Percentiles rank a stretch among this genome's conserved stretches.
phyloP scores from a whole-genome alignment of 2,113 vertebrate genomes.

The Protomyctophum bolini region DNA sequence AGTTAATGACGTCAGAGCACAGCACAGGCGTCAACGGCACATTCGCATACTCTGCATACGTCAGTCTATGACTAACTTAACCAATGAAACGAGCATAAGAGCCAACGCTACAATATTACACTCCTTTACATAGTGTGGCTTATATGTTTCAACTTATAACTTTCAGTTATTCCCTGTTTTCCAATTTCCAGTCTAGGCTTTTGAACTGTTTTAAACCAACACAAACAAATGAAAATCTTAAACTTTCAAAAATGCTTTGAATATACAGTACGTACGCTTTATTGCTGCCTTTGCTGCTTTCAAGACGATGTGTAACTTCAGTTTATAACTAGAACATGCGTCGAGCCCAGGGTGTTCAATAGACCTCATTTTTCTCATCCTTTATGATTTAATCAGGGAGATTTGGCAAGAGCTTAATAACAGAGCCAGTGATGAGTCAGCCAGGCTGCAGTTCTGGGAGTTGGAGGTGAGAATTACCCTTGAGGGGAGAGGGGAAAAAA shows the following conservation, averaged over 20 bases:
- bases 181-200: no score
- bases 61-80: no score
- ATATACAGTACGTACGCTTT: conserved; percentile 38
- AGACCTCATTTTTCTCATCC: conserved; percentile 59
- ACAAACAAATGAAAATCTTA: conserved; percentile 7
- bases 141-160: no score
- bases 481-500: conserved; percentile 56
- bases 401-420: conserved; percentile 78
- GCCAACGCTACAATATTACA: no score
- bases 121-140: no score
- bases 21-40: no score
- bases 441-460: conserved; percentile 75
- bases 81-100: no score
- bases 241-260: conserved; percentile 24
- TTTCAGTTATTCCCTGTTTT: not conserved
- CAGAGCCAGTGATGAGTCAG: conserved; percentile 77
- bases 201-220: not conserved
- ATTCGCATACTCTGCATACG: no score
- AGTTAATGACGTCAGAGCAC: no score
- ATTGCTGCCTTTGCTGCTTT: conserved; percentile 38
- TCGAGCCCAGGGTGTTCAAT: conserved; percentile 56
- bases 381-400: conserved; percentile 78
- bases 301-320: conserved; percentile 44
- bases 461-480: conserved; percentile 77
- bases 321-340: conserved; percentile 62